phyloP scores from a whole-genome alignment of 2,797 vertebrate genomes.

The Lithobates pipiens region DNA sequence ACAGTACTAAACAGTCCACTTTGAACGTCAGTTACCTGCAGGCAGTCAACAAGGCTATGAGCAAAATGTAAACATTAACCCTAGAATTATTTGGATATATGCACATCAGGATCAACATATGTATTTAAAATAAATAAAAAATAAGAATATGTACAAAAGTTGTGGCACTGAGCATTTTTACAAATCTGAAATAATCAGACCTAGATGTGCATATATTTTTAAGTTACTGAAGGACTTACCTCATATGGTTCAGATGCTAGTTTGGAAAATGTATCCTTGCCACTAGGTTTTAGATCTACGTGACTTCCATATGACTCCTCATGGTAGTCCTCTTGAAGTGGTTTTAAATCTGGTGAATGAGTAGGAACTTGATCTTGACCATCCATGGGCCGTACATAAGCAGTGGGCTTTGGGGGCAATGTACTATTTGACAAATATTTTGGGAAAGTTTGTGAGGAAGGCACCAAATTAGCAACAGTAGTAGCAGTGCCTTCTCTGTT shows the following conservation, averaged over 20 bases:
- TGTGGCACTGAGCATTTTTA: too few species aligned
- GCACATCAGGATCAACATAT: too few species aligned
- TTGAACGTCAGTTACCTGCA: background rate
- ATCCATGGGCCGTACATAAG: constrained; percentile 95
- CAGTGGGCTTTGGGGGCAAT: constrained; percentile 92
- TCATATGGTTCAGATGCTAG: constrained; percentile 80
- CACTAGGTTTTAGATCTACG: constrained; percentile 75
- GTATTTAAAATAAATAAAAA: too few species aligned
- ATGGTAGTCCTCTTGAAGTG: constrained; percentile 78
- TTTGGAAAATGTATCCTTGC: constrained; percentile 79
- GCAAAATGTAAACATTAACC: too few species aligned
- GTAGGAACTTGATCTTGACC: constrained; percentile 88
- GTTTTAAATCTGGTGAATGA: constrained; percentile 88
- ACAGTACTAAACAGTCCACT: background rate
- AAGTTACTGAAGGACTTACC: constrained; percentile 75
- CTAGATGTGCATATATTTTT: too few species aligned
- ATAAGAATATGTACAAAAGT: too few species aligned
- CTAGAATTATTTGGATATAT: too few species aligned
- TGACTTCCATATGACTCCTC: constrained; percentile 76
- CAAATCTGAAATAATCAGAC: too few species aligned
- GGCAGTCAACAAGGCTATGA: too few species aligned
- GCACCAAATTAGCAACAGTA: constrained; percentile 66
- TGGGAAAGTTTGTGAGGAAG: constrained; percentile 84
- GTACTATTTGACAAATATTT: constrained; percentile 78
- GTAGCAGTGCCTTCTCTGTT: constrained; percentile 66